phyloP scores from a whole-genome alignment of 1,140 invertebrate species.

The Metaphire vulgaris region DNA sequence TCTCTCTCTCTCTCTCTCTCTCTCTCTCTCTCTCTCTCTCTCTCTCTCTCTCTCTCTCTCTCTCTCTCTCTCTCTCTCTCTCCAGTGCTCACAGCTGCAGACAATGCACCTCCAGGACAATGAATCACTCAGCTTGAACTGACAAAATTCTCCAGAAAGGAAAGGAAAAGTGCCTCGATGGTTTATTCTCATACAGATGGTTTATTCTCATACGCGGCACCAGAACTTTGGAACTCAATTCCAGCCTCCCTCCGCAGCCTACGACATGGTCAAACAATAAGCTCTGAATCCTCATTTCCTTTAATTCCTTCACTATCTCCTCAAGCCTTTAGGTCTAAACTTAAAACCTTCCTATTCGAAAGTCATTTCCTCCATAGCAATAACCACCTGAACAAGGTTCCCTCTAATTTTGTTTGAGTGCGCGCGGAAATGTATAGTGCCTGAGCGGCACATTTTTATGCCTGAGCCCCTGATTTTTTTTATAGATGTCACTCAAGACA shows the following conservation, averaged over 20 bases:
- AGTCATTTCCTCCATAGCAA: too few species aligned
- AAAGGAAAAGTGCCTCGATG: neutral
- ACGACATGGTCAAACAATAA: too few species aligned
- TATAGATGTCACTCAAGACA: too few species aligned
- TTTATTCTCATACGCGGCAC: neutral
- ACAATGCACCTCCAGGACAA: neutral
- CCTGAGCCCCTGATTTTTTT: too few species aligned
- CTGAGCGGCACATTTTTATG: too few species aligned
- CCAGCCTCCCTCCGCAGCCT: neutral
- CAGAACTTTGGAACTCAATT: neutral
- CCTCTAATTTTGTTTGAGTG: too few species aligned
- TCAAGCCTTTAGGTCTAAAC: too few species aligned
- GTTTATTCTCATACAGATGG: neutral
- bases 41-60: constrained; percentile 1
- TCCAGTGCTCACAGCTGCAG: neutral
- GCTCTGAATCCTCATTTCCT: too few species aligned
- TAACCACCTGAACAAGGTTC: too few species aligned
- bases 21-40: neutral
- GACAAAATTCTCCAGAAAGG: neutral
- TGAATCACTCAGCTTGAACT: neutral
- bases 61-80: constrained; percentile 1
- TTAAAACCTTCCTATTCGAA: too few species aligned
- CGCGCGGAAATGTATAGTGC: too few species aligned
- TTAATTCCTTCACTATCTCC: too few species aligned
- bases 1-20: neutral